phyloP scores from a whole-genome alignment of 2,113 vertebrate species.

The Lasiurus borealis region DNA sequence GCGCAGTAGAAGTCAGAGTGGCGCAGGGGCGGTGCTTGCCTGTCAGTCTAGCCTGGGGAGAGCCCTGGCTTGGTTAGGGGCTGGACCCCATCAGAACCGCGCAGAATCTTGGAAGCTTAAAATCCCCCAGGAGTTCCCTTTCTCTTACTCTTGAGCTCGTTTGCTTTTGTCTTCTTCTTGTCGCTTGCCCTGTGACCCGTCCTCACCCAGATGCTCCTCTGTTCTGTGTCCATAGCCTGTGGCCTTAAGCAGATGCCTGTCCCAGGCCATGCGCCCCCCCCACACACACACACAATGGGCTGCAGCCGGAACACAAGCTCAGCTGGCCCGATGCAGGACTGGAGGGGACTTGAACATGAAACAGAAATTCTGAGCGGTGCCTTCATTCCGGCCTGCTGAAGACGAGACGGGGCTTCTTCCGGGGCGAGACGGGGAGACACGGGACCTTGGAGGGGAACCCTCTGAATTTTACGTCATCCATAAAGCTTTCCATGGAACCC shows the following conservation, averaged over 20 bases:
- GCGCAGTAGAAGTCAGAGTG: background rate
- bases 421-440: background rate
- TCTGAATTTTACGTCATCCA: background rate
- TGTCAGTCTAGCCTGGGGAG: background rate
- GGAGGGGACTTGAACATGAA: background rate
- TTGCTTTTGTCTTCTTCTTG: too few species aligned
- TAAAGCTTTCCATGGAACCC: background rate
- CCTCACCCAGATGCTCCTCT: background rate
- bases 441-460: background rate
- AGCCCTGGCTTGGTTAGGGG: background rate
- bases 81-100: background rate
- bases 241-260: background rate
- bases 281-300: background rate
- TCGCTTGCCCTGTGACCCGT: background rate
- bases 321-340: background rate
- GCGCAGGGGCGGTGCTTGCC: background rate
- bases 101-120: background rate
- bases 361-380: background rate
- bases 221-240: background rate
- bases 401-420: background rate
- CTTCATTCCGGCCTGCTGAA: background rate
- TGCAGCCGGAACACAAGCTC: background rate
- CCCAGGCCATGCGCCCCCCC: too few species aligned
- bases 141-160: background rate
- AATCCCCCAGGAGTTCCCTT: background rate